Evolutionary conservation across 2,888 invertebrate genomes (phyloP), one percentile per base, ranked within the genome.

Genomic region (Oeneis ivallda): DNA sequence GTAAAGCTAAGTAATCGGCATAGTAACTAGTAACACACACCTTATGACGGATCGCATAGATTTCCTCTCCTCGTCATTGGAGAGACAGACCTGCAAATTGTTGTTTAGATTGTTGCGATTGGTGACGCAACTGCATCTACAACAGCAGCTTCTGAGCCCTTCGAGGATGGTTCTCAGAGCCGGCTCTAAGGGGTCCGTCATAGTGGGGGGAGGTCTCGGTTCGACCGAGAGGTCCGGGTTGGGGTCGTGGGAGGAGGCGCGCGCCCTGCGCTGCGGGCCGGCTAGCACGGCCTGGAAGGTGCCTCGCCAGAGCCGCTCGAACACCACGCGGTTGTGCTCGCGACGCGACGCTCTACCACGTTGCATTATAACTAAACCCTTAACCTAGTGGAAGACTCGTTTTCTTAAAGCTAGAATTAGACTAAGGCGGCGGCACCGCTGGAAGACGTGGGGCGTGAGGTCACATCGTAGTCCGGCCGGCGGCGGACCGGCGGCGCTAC

Each of bases 251-350:
- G 87, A 85, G 65, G 84, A 82, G 49, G 90, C 89, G 68, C 85
- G 81, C 83, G 85, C 86, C 79, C 84, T 84, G n/a, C 83, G 82
- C 69, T 82, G 84, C 63, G 85, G 80, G 34, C 84, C 85, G 45
- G 89, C 87, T 19, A 91, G 75, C 69, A 92, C 92, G 64, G 92
- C 87, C 76, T 91, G 92, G 76, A 94, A 94, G 52, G 94, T 93
- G 64, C 95, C 95, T 52, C 94, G 93, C 95, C 95, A 95, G 61
- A 95, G 88, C 19, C 95, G 90, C 76, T 95, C 95, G 82, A 96
- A 95, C 64, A 95, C 93, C 45, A 94, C 90, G 68, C 94, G 92
- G 74, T 95, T 93, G 70, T 79, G 79, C 70, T 86, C 85, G 85
- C 89, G 87, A 75, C 87, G 87, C 87, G 87, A 77, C 78, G 83